Conservation (phyloP, 2,888 invertebrate genomes). For the Drosophila paramelanica region DNA sequence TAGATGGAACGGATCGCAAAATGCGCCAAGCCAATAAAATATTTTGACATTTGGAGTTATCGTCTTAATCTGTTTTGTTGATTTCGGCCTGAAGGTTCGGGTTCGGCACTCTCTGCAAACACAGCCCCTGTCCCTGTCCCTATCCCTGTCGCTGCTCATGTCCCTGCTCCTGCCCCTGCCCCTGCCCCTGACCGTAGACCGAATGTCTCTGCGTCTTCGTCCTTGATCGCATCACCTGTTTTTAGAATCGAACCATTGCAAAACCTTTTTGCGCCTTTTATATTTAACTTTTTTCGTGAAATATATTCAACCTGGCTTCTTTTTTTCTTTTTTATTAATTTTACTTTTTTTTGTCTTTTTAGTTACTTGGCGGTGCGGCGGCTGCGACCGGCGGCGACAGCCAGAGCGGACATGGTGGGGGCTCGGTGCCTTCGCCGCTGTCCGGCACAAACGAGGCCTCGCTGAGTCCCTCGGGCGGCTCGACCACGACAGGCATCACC, state of each 20-base stretch:
- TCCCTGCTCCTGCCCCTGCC: not conserved
- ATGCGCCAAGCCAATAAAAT: constrained; percentile 84
- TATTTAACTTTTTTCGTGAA: constrained; percentile 26
- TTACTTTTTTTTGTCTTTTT: constrained; percentile 33
- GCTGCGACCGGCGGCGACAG: constrained; percentile 64
- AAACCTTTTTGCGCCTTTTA: constrained; percentile 40
- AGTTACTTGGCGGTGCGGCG: constrained; percentile 74
- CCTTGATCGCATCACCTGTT: constrained; percentile 71
- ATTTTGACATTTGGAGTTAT: constrained; percentile 85
- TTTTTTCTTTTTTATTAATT: constrained; percentile 13
- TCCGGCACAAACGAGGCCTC: constrained; percentile 91
- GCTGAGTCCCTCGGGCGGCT: constrained; percentile 88
- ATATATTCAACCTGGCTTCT: constrained; percentile 37
- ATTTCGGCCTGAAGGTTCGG: constrained; percentile 65
- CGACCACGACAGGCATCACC: constrained; percentile 83
- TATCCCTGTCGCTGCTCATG: constrained; percentile 2
- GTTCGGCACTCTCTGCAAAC: constrained; percentile 18
- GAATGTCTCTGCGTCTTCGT: constrained; percentile 19
- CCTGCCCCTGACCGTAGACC: constrained; percentile 8
- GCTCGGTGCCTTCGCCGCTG: constrained; percentile 89
- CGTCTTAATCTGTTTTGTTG: constrained; percentile 84
- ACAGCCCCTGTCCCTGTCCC: not conserved
- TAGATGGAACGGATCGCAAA: constrained; percentile 85
- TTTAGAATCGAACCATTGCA: constrained; percentile 41
- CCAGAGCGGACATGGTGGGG: constrained; percentile 72